These are phyloP conservation scores for Phymastichus coffea DNA, from an alignment of 1,140 invertebrate genomes.

Conservation along the genomic window DNA sequence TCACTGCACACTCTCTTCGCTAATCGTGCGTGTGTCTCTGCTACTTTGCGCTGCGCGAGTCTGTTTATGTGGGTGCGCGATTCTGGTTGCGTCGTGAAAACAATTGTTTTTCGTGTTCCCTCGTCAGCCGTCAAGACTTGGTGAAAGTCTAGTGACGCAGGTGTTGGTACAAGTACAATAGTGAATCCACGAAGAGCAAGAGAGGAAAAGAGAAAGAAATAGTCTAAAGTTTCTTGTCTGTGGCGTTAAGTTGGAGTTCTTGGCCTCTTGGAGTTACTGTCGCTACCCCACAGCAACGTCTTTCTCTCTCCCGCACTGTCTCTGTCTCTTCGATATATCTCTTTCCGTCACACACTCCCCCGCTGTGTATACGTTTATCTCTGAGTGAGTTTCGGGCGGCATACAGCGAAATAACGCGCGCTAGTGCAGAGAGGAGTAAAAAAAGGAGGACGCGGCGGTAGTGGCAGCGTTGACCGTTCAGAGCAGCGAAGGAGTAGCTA, in stretches of 20 bases:
- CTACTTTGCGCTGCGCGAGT: neutral
- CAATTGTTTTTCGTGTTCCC: neutral
- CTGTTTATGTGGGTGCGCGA: neutral
- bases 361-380: neutral
- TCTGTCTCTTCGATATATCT: constrained; percentile 16
- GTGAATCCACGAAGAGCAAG: neutral
- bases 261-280: neutral
- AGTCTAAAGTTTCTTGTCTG: too few species aligned
- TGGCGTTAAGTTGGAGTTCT: too few species aligned
- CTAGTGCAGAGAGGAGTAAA: neutral
- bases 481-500: too few species aligned
- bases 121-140: too few species aligned
- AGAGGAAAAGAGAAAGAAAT: neutral
- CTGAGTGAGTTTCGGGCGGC: too few species aligned
- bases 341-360: constrained; percentile 15
- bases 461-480: too few species aligned
- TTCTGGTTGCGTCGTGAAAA: neutral
- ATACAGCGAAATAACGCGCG: constrained; percentile 6
- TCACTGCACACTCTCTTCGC: neutral
- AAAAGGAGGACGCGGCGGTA: neutral
- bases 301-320: neutral
- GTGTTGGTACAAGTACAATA: too few species aligned
- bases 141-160: too few species aligned
- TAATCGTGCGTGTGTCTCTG: neutral
- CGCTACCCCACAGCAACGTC: neutral